Percentiles rank a stretch among this genome's conserved stretches.
phyloP scores from a whole-genome alignment of 2,888 invertebrate genomes.

The Oscheius sp. region DNA sequence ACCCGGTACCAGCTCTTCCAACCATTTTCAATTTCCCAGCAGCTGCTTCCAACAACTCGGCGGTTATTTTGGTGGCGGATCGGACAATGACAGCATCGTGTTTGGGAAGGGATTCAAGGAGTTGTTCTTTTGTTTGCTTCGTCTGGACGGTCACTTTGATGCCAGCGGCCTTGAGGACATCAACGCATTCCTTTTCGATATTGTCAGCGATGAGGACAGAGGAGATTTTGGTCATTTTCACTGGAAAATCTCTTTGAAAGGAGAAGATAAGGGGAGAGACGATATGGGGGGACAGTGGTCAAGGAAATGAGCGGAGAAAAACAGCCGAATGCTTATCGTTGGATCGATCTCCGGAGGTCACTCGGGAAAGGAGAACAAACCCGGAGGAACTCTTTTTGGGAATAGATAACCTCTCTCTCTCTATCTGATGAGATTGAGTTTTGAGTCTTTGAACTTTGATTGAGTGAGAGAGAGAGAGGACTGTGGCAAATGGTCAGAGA shows the following conservation, averaged over 20 bases:
- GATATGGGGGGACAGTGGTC: background rate
- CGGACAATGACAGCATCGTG: slow-evolving; percentile 67
- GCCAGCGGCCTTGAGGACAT: slow-evolving; percentile 81
- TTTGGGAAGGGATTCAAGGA: slow-evolving; percentile 56
- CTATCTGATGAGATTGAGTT: too few relatives aligned
- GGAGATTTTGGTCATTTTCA: slow-evolving; percentile 66
- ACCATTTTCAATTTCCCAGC: slow-evolving; percentile 56
- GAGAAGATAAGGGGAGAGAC: background rate
- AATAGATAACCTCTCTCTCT: too few relatives aligned
- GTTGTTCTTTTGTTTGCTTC: slow-evolving; percentile 60
- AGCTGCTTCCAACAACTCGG: slow-evolving; percentile 47
- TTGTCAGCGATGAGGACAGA: slow-evolving; percentile 91
- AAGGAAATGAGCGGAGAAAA: background rate
- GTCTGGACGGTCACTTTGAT: slow-evolving; percentile 74
- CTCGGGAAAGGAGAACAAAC: background rate
- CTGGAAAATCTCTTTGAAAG: too few relatives aligned
- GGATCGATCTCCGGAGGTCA: slow-evolving; percentile 8
- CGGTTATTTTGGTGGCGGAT: slow-evolving; percentile 64
- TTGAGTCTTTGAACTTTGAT: too few relatives aligned
- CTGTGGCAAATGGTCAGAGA: too few relatives aligned
- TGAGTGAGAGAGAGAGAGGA: too few relatives aligned
- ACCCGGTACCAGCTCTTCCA: slow-evolving; percentile 89
- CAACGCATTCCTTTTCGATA: slow-evolving; percentile 85
- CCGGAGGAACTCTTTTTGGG: too few relatives aligned
- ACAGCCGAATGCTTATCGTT: slow-evolving; percentile 3